Conservation (phyloP, 2,888 invertebrate species). For the Pristionchus mayeri region DNA sequence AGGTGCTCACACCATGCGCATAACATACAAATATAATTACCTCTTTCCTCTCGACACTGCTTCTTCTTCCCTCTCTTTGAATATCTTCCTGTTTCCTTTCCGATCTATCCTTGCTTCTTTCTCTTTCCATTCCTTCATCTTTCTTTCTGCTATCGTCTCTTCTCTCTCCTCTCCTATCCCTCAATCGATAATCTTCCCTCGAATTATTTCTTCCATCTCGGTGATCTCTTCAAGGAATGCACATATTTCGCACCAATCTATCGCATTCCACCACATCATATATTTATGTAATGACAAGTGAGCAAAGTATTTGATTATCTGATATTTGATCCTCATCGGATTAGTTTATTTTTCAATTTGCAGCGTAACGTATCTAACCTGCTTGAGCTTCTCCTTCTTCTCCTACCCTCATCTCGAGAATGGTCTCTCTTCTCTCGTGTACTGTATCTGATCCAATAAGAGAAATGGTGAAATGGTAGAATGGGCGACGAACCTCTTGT, state of each 20-base stretch:
- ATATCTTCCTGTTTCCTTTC: not conserved
- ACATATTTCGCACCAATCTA: not conserved
- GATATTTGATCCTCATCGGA: too few relatives aligned
- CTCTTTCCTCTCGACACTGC: not conserved
- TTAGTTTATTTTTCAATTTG: not conserved
- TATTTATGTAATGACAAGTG: not conserved
- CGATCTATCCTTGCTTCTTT: not conserved
- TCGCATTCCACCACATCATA: too few relatives aligned
- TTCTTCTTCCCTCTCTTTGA: not conserved
- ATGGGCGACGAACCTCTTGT: too few relatives aligned
- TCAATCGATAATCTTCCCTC: not conserved
- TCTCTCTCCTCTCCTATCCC: not conserved
- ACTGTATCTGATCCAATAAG: not conserved
- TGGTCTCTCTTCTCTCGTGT: not conserved
- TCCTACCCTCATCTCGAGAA: not conserved
- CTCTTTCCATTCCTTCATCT: not conserved
- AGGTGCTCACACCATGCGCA: too few relatives aligned
- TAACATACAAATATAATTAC: not conserved
- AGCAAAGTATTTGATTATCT: too few relatives aligned
- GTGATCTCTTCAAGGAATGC: not conserved
- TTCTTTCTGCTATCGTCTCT: slow-evolving; percentile 21
- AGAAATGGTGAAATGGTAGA: too few relatives aligned
- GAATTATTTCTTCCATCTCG: not conserved
- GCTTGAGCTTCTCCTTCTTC: not conserved
- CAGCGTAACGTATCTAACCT: not conserved